Percentiles rank a stretch among this genome's conserved stretches.
phyloP scores from a whole-genome alignment of 2,888 invertebrate species.

The Dyspetes luteomarginatus region DNA sequence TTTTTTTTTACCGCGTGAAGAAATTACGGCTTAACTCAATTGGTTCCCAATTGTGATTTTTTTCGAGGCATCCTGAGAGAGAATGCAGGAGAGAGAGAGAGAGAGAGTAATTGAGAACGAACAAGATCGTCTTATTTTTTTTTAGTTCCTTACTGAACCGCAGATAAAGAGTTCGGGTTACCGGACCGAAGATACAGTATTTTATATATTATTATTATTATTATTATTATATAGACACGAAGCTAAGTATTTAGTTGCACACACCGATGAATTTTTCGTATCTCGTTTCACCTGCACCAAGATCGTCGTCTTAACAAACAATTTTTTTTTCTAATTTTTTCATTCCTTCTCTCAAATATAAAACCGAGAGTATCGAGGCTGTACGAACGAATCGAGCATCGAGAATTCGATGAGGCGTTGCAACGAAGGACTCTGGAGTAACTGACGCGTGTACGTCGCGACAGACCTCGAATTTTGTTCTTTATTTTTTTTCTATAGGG shows the following conservation, averaged over 20 bases:
- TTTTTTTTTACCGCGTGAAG: conserved; percentile 41
- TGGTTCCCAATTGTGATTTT: too few species aligned
- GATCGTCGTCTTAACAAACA: conserved; percentile 14
- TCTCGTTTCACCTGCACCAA: conserved; percentile 53
- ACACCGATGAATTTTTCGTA: conserved; percentile 43
- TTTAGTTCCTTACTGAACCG: conserved; percentile 31
- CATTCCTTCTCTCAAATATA: background rate
- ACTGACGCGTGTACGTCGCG: background rate
- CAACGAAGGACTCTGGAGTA: background rate
- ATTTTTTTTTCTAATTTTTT: background rate
- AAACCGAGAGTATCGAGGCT: conserved; percentile 14
- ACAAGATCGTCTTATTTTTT: conserved; percentile 9
- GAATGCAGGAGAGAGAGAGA: background rate
- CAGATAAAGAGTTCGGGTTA: conserved; percentile 50
- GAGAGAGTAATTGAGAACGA: background rate
- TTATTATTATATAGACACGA: too few species aligned
- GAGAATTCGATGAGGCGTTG: conserved; percentile 6
- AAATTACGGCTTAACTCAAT: conserved; percentile 16
- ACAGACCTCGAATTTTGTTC: too few species aligned
- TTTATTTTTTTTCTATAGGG: background rate
- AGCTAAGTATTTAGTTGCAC: conserved; percentile 7
- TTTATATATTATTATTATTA: background rate
- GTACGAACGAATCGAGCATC: conserved; percentile 3
- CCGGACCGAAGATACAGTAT: conserved; percentile 33
- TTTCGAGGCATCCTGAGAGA: background rate